phyloP scores from a whole-genome alignment of 2,888 invertebrate genomes.

The Plusia festucae region DNA sequence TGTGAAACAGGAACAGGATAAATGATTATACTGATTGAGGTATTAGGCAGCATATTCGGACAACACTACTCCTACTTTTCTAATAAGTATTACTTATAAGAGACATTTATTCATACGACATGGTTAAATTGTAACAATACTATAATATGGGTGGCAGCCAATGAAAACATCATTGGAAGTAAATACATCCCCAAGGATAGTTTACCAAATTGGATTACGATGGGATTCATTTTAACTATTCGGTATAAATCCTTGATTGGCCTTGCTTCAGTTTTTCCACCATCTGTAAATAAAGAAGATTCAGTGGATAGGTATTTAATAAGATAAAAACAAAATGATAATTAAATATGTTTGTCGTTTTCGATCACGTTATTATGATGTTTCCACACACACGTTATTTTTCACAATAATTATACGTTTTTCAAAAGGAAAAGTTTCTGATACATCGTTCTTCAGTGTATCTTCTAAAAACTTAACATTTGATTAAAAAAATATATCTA shows the following conservation, averaged over 20 bases:
- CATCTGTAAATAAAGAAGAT: slow-evolving; percentile 32
- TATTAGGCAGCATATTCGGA: no score
- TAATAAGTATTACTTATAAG: not conserved
- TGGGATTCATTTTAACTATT: slow-evolving; percentile 42
- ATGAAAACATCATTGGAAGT: slow-evolving; percentile 42
- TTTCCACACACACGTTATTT: not conserved
- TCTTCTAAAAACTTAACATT: no score
- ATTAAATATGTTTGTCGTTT: no score
- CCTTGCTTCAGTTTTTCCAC: slow-evolving; percentile 22
- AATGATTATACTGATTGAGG: no score
- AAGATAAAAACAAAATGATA: no score
- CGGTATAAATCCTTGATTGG: slow-evolving; percentile 45
- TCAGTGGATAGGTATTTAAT: not conserved
- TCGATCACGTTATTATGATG: not conserved
- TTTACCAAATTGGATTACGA: slow-evolving; percentile 43
- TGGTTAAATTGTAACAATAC: slow-evolving; percentile 47
- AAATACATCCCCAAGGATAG: slow-evolving; percentile 45
- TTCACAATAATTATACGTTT: no score
- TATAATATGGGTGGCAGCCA: slow-evolving; percentile 42
- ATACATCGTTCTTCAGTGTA: no score
- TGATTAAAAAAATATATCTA: no score
- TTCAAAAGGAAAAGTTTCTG: no score
- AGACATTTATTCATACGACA: slow-evolving; percentile 28
- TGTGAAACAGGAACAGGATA: no score
- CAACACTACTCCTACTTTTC: no score